Base-by-base conservation (phyloP, 2,113 vertebrate genomes). In the Tragelaphus imberbis region DNA sequence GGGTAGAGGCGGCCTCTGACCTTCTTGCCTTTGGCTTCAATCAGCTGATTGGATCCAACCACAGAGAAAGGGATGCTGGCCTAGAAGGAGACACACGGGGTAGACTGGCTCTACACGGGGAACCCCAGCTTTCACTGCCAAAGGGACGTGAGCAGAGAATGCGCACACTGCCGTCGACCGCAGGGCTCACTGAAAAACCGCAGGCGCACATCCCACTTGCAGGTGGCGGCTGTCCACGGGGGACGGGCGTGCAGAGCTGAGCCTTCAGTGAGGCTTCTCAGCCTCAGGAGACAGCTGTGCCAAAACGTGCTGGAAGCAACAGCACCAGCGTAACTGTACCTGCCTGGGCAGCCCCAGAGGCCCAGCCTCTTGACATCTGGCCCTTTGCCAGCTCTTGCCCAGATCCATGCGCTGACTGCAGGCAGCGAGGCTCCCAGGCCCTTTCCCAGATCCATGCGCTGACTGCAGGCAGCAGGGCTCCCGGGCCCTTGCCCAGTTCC, bases 21-120 rank as follows among this genome's bases (percentile, higher is more conserved):
- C n/a, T n/a, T n/a, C n/a, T n/a, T n/a, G n/a, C n/a, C n/a, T n/a
- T n/a, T n/a, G n/a, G n/a, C n/a, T n/a, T n/a, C n/a, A n/a, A n/a
- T n/a, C n/a, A n/a, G n/a, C n/a, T n/a, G n/a, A n/a, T n/a, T n/a
- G n/a, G n/a, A n/a, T n/a, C n/a, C n/a, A n/a, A n/a, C n/a, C n/a
- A n/a, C n/a, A 49, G 99, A 99, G 90, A 99, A 99, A 0, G 99
- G 99, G 98, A 99, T 99, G 92, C 99, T 99, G 82, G 99, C 99
- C 99, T 99, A 97, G 90, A 98, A 98, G 84, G 8, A 51, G 58
- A 88, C 23, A 97, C 56, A 53, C 1, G 36, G 12, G 56, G 49
- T 14, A 27, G 59, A 40, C 36, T 12, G 63, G 44, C 40, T 88
- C 40, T 17, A 28, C 3, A 3, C 0, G 33, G 11, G 56, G 49